Conservation (phyloP, 2,113 vertebrate species). For the Colinus virginianus region DNA sequence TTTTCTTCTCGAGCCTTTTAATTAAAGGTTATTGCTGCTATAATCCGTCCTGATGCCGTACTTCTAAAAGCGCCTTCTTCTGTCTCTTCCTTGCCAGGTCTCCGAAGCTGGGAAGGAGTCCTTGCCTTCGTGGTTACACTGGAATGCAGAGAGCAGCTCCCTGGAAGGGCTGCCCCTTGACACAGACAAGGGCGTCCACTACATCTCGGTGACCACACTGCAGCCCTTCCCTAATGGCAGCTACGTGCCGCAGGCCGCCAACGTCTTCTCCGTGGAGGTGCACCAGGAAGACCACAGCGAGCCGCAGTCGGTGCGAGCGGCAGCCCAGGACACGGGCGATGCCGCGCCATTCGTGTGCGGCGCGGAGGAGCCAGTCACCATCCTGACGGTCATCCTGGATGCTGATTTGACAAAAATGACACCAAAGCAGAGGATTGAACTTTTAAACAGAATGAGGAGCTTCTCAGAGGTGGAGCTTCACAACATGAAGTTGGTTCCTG, state of each 20-base stretch:
- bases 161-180: constrained; percentile 92
- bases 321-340: constrained; percentile 79
- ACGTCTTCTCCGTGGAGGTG: constrained; percentile 93
- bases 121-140: constrained; percentile 91
- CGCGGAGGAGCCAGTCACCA: constrained; percentile 88
- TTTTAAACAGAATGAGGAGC: constrained; percentile 86
- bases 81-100: constrained; percentile 77
- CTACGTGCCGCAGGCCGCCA: constrained; percentile 80
- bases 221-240: constrained; percentile 81
- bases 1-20: constrained; percentile 12
- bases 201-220: constrained; percentile 85
- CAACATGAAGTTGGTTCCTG: constrained; percentile 92
- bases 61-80: neutral
- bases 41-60: neutral
- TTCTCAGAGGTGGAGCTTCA: constrained; percentile 91
- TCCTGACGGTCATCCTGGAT: constrained; percentile 95
- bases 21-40: neutral
- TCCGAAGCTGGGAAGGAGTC: constrained; percentile 87
- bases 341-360: constrained; percentile 82
- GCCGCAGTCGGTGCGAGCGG: constrained; percentile 80
- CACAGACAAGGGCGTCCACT: constrained; percentile 92
- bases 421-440: constrained; percentile 87
- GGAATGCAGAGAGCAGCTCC: constrained; percentile 83
- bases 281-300: constrained; percentile 92
- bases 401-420: constrained; percentile 97